Evolutionary conservation across 2,113 vertebrate genomes (phyloP), one percentile per base, ranked within the genome.

Genomic region (Oryzias javanicus): DNA sequence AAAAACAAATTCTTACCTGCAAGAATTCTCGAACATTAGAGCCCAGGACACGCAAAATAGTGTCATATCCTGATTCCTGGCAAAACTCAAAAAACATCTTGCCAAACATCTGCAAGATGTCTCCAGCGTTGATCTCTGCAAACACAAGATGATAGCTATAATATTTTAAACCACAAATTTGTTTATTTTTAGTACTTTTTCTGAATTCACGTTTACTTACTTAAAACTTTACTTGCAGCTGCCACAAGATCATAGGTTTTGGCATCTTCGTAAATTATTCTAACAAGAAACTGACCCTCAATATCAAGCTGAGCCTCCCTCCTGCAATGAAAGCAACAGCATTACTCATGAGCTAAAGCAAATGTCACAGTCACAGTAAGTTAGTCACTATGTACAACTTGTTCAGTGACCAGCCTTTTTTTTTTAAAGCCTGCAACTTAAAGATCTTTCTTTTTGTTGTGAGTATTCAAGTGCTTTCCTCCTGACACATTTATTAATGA

Each of bases 61-160:
- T 99, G 71, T 99, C 97, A 64, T 99, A 99, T 74, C 97, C 97
- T 27, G 97, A 98, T 83, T 99, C 97, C 87, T 99, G 97, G 83
- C 97, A 99, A 90, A 98, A 99, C 64, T 99, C 96, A 75, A 99
- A 98, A 89, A 99, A 99, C 97, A 99, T 99, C 90, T 99, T 98
- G 49, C 97, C 97, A 83, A 99, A 99, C 94, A 98, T 93, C 18
- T 98, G 97, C 77, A 99, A 91, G 83, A 99, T 99, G 79, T 95
- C 95, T 19, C 97, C 96, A 0, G 97, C 97, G 75, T 99, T 91
- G 24, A 99, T 91, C 90, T 97, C 97, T 99, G 82, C 61, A 85
- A 83, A 63, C 74, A n/a, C n/a, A n/a, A n/a, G n/a, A n/a, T n/a
- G n/a, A n/a, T n/a, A n/a, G n/a, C n/a, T n/a, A n/a, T n/a, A n/a